Evolutionary conservation across 2,797 vertebrate species (phyloP).

Genomic region (Sebastes trivittatus): DNA sequence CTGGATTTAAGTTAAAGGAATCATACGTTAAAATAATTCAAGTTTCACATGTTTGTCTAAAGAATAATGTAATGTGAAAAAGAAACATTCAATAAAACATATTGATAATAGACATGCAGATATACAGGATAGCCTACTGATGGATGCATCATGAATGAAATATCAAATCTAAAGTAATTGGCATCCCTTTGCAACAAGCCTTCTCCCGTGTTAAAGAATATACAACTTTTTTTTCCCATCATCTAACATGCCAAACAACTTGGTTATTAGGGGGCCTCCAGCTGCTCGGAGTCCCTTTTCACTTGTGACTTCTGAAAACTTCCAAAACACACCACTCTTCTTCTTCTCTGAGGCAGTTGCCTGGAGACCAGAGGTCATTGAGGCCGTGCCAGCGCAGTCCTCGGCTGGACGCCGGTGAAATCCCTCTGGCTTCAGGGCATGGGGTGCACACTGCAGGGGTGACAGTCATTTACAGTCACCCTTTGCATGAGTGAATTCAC

Average conservation of each 20-base stretch:
- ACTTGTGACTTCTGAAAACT: slow-evolving; percentile 64
- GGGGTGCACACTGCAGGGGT: slow-evolving; percentile 63
- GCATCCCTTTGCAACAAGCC: background rate
- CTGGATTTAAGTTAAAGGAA: background rate
- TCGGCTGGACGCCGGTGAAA: slow-evolving; percentile 67
- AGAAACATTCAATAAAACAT: background rate
- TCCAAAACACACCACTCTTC: slow-evolving; percentile 51
- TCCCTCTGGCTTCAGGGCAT: slow-evolving; percentile 66
- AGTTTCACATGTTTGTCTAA: background rate
- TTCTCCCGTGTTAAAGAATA: background rate
- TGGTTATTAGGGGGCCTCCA: slow-evolving; percentile 39
- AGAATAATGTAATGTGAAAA: background rate
- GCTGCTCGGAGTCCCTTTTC: slow-evolving; percentile 50
- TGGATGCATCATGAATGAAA: background rate
- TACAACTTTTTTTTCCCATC: slow-evolving; percentile 1
- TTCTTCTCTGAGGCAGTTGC: slow-evolving; percentile 67
- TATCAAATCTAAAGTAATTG: no score
- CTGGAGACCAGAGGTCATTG: slow-evolving; percentile 75
- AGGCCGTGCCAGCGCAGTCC: slow-evolving; percentile 69
- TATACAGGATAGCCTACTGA: background rate
- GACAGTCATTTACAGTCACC: slow-evolving; percentile 76
- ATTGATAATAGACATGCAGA: background rate
- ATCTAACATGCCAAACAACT: slow-evolving; percentile 29
- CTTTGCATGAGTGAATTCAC: slow-evolving; percentile 77
- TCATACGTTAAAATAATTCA: background rate